Percentiles rank a stretch among this genome's conserved stretches.
Conservation (phyloP, 2,113 vertebrate genomes). For the Ondatra zibethicus region DNA sequence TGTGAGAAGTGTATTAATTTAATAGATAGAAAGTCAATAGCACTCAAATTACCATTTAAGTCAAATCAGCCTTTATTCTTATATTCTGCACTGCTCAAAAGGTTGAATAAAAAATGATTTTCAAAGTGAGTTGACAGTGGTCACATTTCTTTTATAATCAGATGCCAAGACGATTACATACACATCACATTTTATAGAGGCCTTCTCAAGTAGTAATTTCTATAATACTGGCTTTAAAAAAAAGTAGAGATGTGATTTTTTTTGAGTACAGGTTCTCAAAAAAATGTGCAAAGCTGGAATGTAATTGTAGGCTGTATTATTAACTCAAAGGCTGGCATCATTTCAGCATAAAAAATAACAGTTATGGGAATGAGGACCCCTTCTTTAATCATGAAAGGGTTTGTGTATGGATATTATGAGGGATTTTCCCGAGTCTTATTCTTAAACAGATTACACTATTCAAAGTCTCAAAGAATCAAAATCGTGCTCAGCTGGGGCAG, state of each 20-base stretch:
- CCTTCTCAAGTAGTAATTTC: conserved; percentile 75
- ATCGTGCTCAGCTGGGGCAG: conserved; percentile 84
- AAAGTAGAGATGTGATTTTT: conserved; percentile 69
- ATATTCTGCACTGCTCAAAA: conserved; percentile 57
- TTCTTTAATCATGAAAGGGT: conserved; percentile 76
- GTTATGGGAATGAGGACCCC: conserved; percentile 69
- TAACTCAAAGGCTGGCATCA: conserved; percentile 71
- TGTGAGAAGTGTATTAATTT: conserved; percentile 62
- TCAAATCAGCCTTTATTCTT: conserved; percentile 68
- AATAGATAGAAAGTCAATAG: conserved; percentile 65
- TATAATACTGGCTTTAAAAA: conserved; percentile 62
- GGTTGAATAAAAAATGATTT: conserved; percentile 77
- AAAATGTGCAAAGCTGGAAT: conserved; percentile 76
- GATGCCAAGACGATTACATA: conserved; percentile 74
- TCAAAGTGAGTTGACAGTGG: conserved; percentile 76
- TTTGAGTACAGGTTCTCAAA: conserved; percentile 80
- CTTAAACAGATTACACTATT: conserved; percentile 84
- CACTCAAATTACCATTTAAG: conserved; percentile 51
- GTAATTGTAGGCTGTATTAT: conserved; percentile 80
- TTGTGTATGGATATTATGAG: conserved; percentile 77
- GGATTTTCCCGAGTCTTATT: conserved; percentile 84
- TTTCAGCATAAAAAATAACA: conserved; percentile 76
- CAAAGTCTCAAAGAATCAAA: conserved; percentile 83
- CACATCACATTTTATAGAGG: conserved; percentile 69
- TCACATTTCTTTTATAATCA: conserved; percentile 76